Evolutionary conservation across 2,888 invertebrate genomes (phyloP).

Genomic region (Eupelmus urozonus): DNA sequence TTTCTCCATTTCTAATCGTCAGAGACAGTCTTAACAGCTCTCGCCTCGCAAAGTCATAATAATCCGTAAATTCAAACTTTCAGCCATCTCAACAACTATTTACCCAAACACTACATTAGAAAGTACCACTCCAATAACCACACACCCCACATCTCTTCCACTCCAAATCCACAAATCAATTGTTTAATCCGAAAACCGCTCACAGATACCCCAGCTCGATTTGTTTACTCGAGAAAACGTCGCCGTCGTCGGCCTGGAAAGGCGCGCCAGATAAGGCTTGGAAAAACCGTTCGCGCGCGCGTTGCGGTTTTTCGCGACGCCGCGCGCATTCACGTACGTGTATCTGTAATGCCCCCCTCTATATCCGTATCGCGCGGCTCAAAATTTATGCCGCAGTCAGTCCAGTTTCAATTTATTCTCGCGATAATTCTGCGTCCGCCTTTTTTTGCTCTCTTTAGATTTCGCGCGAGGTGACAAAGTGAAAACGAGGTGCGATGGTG

Average conservation of each 20-base stretch:
- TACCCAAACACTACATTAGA: too few relatives aligned
- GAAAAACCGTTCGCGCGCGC: conserved; percentile 7
- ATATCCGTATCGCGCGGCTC: conserved; percentile 1
- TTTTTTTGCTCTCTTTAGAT: neutral
- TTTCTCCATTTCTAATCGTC: too few relatives aligned
- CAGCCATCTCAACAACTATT: too few relatives aligned
- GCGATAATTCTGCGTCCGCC: conserved; percentile 24
- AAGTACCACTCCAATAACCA: too few relatives aligned
- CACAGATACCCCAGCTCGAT: too few relatives aligned
- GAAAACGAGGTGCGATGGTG: neutral
- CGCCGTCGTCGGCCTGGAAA: conserved; percentile 18
- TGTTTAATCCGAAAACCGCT: neutral
- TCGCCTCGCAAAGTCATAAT: too few relatives aligned
- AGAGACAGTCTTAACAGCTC: too few relatives aligned
- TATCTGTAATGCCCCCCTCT: conserved; percentile 7
- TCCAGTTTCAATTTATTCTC: conserved; percentile 42
- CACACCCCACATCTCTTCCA: too few relatives aligned
- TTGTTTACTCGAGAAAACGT: neutral
- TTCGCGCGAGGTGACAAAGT: neutral
- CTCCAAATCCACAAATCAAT: conserved; percentile 29
- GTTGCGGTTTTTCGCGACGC: conserved; percentile 1
- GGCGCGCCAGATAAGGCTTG: conserved; percentile 20
- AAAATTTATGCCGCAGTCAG: conserved; percentile 43
- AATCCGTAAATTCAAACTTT: too few relatives aligned
- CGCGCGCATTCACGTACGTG: neutral